Evolutionary conservation across 1,140 invertebrate genomes (phyloP).

Genomic region (Tetramorium parvispinum): DNA sequence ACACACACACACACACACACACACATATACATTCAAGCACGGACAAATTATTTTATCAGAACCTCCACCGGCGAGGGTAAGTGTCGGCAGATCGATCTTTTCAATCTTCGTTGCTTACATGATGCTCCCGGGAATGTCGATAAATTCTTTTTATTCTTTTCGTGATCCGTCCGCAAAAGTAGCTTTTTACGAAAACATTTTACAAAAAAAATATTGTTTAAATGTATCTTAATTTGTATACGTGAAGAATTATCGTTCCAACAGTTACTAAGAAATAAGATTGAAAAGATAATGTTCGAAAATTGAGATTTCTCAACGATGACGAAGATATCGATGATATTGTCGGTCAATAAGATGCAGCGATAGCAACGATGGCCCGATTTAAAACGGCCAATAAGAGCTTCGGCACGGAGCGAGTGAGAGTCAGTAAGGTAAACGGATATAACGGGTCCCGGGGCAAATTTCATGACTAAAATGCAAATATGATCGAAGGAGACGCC

Average conservation of each 20-base stretch:
- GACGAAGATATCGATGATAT: conserved; percentile 43
- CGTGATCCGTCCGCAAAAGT: not conserved
- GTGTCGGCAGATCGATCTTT: conserved; percentile 65
- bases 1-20: not conserved
- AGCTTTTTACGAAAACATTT: not conserved
- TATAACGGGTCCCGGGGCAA: conserved; percentile 71
- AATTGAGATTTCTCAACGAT: conserved; percentile 25
- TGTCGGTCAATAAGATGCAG: conserved; percentile 52
- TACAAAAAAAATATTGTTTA: not conserved
- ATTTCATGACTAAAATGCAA: conserved; percentile 80
- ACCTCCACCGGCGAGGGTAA: conserved; percentile 55
- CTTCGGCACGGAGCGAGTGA: conserved; percentile 50
- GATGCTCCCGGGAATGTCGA: conserved; percentile 8
- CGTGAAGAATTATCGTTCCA: not conserved
- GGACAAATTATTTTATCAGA: conserved; percentile 74
- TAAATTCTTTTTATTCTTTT: conserved; percentile 8
- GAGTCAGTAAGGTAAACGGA: conserved; percentile 70
- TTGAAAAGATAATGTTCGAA: conserved; percentile 5
- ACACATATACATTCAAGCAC: conserved; percentile 41
- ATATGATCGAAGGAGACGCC: conserved; percentile 75
- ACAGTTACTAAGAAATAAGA: not conserved
- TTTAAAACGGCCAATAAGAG: conserved; percentile 70
- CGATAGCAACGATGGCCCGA: conserved; percentile 30
- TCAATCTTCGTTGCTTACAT: conserved; percentile 47
- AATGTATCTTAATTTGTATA: not conserved